Percentiles rank a stretch among this genome's conserved stretches.
Evolutionary conservation across 2,888 invertebrate species (phyloP).

Genomic region (Aphodius sticticus): DNA sequence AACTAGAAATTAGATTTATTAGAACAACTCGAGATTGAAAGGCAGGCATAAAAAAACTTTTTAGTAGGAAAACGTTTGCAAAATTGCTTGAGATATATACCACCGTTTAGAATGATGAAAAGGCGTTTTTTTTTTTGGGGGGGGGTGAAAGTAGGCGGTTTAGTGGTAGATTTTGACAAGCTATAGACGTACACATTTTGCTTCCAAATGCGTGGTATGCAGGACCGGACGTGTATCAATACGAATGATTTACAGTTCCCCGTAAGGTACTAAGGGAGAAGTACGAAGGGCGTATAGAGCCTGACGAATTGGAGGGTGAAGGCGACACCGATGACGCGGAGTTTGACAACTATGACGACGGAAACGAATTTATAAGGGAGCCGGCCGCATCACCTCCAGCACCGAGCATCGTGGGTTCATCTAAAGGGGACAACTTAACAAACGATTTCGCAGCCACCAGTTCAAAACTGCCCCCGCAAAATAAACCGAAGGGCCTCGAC

Average conservation of each 20-base stretch:
- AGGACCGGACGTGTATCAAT: conserved; percentile 8
- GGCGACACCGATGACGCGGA: conserved; percentile 62
- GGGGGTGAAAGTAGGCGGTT: not conserved
- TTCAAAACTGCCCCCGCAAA: conserved; percentile 51
- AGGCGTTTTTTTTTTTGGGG: no score
- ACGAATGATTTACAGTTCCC: conserved; percentile 69
- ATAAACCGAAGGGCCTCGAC: conserved; percentile 52
- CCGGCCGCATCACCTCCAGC: conserved; percentile 67
- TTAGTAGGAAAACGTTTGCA: no score
- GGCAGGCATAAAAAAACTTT: no score
- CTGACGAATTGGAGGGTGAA: conserved; percentile 71
- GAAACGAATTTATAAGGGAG: conserved; percentile 66
- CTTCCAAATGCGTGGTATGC: not conserved
- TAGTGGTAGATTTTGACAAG: not conserved
- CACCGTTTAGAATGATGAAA: no score
- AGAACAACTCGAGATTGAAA: no score
- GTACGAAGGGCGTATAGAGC: conserved; percentile 80
- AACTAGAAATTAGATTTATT: no score
- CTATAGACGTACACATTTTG: not conserved
- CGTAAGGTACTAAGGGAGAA: conserved; percentile 83
- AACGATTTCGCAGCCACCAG: conserved; percentile 52
- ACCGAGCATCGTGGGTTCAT: conserved; percentile 60
- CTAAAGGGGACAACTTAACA: conserved; percentile 52
- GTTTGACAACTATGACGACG: conserved; percentile 60
- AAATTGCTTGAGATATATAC: no score